These are phyloP conservation scores for Piscicola geometra DNA, from an alignment of 2,888 invertebrate genomes.

Conservation along the genomic window DNA sequence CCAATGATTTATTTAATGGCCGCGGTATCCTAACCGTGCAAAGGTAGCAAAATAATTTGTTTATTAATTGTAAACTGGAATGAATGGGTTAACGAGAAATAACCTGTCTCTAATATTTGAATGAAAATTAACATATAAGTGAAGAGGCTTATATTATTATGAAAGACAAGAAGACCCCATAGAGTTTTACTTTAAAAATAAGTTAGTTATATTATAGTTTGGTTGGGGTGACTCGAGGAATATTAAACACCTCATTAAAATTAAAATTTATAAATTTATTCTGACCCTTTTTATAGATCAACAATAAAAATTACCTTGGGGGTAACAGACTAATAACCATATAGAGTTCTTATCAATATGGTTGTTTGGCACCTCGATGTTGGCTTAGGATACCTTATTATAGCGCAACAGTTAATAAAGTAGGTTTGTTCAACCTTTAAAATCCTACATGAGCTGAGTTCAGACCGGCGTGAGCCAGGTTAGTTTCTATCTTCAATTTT, in stretches of 20 bases:
- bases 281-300: slow-evolving; percentile 36
- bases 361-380: slow-evolving; percentile 67
- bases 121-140: slow-evolving; percentile 42
- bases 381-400: slow-evolving; percentile 70
- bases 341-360: slow-evolving; percentile 47
- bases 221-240: slow-evolving; percentile 42
- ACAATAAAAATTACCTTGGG: slow-evolving; percentile 46
- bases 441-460: slow-evolving; percentile 83
- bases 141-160: slow-evolving; percentile 42
- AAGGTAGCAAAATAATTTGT: slow-evolving; percentile 49
- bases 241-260: slow-evolving; percentile 26
- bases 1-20: slow-evolving; percentile 48
- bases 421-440: slow-evolving; percentile 68
- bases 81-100: slow-evolving; percentile 43
- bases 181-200: slow-evolving; percentile 40
- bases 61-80: slow-evolving; percentile 45
- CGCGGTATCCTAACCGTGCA: slow-evolving; percentile 48
- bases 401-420: slow-evolving; percentile 64
- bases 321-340: slow-evolving; percentile 48
- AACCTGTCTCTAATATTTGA: slow-evolving; percentile 39
- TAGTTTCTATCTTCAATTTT: slow-evolving; percentile 69
- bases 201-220: slow-evolving; percentile 28
- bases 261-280: slow-evolving; percentile 31
- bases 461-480: slow-evolving; percentile 79
- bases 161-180: slow-evolving; percentile 45